A percentile compares a stretch with the other conserved stretches of the same genome.
Evolutionary conservation across 1,140 invertebrate species (phyloP).

Genomic region (Eumaeus atala): DNA sequence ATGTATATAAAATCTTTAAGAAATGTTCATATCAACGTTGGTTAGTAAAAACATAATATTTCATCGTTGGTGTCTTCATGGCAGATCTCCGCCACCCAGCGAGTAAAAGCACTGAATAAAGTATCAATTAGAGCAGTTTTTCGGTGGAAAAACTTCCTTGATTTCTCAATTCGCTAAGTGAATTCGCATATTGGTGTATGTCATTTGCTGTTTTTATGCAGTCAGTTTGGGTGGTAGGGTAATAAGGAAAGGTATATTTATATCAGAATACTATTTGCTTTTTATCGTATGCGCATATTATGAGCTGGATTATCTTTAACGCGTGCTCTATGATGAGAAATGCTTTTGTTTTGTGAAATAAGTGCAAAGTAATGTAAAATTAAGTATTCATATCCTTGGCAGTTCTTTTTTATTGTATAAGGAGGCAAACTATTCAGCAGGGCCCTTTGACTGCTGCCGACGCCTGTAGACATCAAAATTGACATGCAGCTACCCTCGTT

Average conservation of each 20-base stretch:
- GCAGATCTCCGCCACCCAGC: slow-evolving; percentile 58
- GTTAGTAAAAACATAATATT: slow-evolving; percentile 14
- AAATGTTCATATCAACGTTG: slow-evolving; percentile 23
- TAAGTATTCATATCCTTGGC: too few species aligned
- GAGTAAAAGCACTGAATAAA: slow-evolving; percentile 63
- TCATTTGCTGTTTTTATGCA: slow-evolving; percentile 65
- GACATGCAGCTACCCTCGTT: too few species aligned
- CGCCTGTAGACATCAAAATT: too few species aligned
- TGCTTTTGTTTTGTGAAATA: too few species aligned
- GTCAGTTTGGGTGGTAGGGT: slow-evolving; percentile 63
- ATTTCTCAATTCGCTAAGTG: slow-evolving; percentile 71
- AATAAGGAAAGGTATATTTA: slow-evolving; percentile 45
- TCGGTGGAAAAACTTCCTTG: slow-evolving; percentile 44
- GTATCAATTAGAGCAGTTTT: slow-evolving; percentile 69
- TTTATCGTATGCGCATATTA: too few species aligned
- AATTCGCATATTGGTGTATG: slow-evolving; percentile 60
- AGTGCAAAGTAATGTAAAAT: too few species aligned
- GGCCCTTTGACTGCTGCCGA: too few species aligned
- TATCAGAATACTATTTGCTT: too few species aligned
- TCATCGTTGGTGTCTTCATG: slow-evolving; percentile 48
- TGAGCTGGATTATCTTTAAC: too few species aligned
- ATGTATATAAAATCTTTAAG: slow-evolving; percentile 29
- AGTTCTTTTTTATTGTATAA: too few species aligned
- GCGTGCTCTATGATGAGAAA: too few species aligned
- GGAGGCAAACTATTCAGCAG: too few species aligned